A percentile compares a stretch with the other conserved stretches of the same genome.
These are phyloP conservation scores for Actinopyga echinites DNA, from an alignment of 53 echinoderm and acorn worm species.

Conservation along the genomic window DNA sequence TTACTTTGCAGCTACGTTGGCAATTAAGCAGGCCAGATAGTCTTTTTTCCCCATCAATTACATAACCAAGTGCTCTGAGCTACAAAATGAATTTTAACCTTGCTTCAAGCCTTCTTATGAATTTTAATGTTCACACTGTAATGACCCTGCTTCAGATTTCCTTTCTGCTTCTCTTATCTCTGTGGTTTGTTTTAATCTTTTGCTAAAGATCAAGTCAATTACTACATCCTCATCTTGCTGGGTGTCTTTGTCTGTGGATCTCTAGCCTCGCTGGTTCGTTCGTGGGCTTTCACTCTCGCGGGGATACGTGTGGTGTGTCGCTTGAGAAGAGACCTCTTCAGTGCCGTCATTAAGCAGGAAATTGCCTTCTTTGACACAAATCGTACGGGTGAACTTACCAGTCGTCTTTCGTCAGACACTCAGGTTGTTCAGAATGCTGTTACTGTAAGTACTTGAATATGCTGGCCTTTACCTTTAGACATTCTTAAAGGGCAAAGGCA, in stretches of 20 bases:
- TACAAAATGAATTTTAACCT: neutral
- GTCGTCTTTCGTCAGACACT: constrained; percentile 87
- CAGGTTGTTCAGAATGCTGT: constrained; percentile 96
- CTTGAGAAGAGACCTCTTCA: constrained; percentile 70
- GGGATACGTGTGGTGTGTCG: constrained; percentile 90
- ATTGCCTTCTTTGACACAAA: constrained; percentile 93
- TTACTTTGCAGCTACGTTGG: no score
- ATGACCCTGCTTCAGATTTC: neutral
- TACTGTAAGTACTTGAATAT: constrained; percentile 60
- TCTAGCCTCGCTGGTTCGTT: constrained; percentile 74
- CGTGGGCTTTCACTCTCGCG: constrained; percentile 89
- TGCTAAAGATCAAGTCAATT: constrained; percentile 65
- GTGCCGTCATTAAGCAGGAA: constrained; percentile 84
- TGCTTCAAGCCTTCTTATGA: neutral
- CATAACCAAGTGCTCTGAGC: no score
- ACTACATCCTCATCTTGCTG: constrained; percentile 60
- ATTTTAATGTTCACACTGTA: neutral
- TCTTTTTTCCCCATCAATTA: no score
- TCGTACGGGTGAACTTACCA: constrained; percentile 91
- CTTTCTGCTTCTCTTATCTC: neutral
- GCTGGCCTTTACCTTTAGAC: no score
- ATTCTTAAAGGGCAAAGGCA: no score
- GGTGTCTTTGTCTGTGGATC: constrained; percentile 66
- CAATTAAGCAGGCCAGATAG: no score
- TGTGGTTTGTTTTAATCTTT: neutral